Conservation (phyloP, 1,140 invertebrate species). For the Bradynema listronoti region DNA sequence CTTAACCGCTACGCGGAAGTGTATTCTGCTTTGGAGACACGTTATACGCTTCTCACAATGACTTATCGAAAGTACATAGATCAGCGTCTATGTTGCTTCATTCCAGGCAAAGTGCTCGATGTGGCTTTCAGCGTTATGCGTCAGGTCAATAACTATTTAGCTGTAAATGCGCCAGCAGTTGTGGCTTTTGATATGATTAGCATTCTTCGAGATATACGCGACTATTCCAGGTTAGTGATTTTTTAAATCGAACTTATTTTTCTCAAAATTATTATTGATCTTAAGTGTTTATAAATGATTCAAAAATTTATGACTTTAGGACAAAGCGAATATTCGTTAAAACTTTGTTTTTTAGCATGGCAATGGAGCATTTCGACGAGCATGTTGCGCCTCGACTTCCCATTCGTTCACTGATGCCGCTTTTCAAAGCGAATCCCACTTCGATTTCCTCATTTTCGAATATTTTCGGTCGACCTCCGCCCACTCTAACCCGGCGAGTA, state of each 20-base stretch:
- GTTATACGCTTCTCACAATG: constrained; percentile 65
- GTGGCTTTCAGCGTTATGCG: constrained; percentile 11
- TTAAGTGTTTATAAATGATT: no score
- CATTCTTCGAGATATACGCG: constrained; percentile 49
- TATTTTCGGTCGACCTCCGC: background rate
- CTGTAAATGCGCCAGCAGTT: background rate
- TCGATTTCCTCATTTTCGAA: background rate
- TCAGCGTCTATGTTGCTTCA: constrained; percentile 76
- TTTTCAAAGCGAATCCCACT: background rate
- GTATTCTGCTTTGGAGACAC: constrained; percentile 77
- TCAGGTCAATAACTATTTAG: constrained; percentile 4
- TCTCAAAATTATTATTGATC: no score
- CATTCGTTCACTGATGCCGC: background rate
- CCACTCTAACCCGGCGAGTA: background rate
- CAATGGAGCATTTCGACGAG: constrained; percentile 90
- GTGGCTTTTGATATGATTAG: constrained; percentile 8
- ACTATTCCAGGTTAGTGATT: constrained; percentile 25
- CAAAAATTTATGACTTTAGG: no score
- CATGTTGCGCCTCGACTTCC: constrained; percentile 64
- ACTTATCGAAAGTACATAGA: constrained; percentile 66
- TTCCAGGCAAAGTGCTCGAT: constrained; percentile 72
- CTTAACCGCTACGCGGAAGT: constrained; percentile 78
- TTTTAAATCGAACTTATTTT: constrained; percentile 63
- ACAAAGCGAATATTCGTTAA: constrained; percentile 67
- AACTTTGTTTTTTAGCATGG: constrained; percentile 83